Conservation (phyloP, 2,888 invertebrate species). For the Allolobophora icterica region DNA sequence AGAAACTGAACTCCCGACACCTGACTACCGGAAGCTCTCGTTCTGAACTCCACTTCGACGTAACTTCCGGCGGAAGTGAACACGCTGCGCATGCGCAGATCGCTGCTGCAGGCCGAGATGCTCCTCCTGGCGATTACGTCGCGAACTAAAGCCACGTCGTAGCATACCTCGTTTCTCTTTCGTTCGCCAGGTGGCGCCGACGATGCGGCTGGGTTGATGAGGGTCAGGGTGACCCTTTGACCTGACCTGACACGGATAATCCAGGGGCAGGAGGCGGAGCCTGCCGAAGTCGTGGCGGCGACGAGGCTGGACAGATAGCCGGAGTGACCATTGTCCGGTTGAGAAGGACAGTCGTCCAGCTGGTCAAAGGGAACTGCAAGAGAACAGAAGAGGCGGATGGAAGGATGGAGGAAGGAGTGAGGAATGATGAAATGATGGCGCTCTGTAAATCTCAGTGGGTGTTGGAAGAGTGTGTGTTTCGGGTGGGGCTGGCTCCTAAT, state of each 20-base stretch:
- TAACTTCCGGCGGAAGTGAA: constrained; percentile 28
- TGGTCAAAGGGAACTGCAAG: constrained; percentile 21
- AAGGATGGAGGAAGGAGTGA: too few species aligned
- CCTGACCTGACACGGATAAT: constrained; percentile 38
- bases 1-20: constrained; percentile 37
- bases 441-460: too few species aligned
- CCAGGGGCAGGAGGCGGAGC: constrained; percentile 44
- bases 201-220: constrained; percentile 1
- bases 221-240: constrained; percentile 38
- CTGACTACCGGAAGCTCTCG: not conserved
- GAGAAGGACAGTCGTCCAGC: constrained; percentile 29
- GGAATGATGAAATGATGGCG: too few species aligned
- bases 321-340: not conserved
- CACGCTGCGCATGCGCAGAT: constrained; percentile 30
- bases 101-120: constrained; percentile 32
- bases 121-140: constrained; percentile 21
- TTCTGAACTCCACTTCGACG: constrained; percentile 33
- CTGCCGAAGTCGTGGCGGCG: constrained; percentile 36
- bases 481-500: too few species aligned
- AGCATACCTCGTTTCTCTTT: constrained; percentile 18
- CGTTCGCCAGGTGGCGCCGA: not conserved
- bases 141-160: constrained; percentile 28
- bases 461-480: too few species aligned
- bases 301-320: constrained; percentile 42
- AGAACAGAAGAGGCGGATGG: not conserved